Percentiles rank a stretch among this genome's conserved stretches.
Evolutionary conservation across 1,140 invertebrate species (phyloP).

Genomic region (Brachionus rubens): DNA sequence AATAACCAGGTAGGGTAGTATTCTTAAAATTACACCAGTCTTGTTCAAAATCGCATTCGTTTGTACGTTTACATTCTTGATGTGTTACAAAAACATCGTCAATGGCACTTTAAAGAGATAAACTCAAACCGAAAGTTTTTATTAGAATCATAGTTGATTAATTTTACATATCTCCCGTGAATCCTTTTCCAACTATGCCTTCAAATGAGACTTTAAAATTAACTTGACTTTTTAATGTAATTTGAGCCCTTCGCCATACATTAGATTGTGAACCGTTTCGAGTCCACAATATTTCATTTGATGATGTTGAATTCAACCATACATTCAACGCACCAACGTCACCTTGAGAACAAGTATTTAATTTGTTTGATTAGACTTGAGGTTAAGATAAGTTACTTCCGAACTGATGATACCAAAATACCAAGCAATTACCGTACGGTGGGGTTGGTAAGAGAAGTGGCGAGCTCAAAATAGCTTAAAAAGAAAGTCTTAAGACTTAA

Average conservation of each 20-base stretch:
- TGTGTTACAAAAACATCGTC: slow-evolving; percentile 32
- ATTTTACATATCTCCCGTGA: slow-evolving; percentile 49
- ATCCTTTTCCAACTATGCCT: slow-evolving; percentile 42
- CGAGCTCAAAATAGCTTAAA: slow-evolving; percentile 52
- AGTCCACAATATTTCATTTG: slow-evolving; percentile 51
- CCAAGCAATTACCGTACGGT: slow-evolving; percentile 31
- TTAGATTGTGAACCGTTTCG: slow-evolving; percentile 53
- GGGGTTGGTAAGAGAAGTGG: slow-evolving; percentile 15
- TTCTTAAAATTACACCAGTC: slow-evolving; percentile 51
- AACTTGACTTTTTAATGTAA: slow-evolving; percentile 48
- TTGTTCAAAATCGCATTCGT: slow-evolving; percentile 51
- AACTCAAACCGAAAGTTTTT: neutral
- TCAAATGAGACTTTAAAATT: slow-evolving; percentile 35
- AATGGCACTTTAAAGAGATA: neutral
- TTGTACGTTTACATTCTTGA: slow-evolving; percentile 21
- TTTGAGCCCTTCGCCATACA: slow-evolving; percentile 52
- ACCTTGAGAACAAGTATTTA: neutral
- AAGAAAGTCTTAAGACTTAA: slow-evolving; percentile 57
- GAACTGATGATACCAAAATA: slow-evolving; percentile 41
- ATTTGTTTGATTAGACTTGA: neutral
- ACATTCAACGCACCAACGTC: slow-evolving; percentile 22
- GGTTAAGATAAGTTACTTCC: neutral
- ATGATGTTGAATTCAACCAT: slow-evolving; percentile 14
- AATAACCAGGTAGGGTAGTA: slow-evolving; percentile 35
- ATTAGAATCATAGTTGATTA: neutral